Conservation (phyloP, 2,888 invertebrate genomes). For the Melieria picta region DNA sequence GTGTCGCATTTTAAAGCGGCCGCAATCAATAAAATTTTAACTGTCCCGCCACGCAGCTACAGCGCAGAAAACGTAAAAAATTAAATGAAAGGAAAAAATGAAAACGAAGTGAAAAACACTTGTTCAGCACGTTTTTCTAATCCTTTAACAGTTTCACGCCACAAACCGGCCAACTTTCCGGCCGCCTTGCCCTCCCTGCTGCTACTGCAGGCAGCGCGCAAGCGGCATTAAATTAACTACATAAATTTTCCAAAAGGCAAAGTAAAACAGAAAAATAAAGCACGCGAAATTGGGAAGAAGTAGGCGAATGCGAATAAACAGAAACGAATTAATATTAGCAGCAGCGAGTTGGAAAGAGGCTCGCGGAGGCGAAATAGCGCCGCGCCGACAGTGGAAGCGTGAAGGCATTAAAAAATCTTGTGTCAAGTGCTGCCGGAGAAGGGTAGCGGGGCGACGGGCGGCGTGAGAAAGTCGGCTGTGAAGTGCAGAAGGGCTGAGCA, state of each 20-base stretch:
- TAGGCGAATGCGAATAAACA: neutral
- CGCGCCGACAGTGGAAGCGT: neutral
- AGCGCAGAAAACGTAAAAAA: neutral
- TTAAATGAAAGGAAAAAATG: neutral
- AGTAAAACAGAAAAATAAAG: neutral
- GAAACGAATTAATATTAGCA: neutral
- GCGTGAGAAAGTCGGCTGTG: neutral
- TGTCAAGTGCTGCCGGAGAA: neutral
- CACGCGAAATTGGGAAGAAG: neutral
- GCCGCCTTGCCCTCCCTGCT: no score
- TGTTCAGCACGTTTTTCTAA: conserved; percentile 17
- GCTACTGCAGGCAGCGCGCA: neutral
- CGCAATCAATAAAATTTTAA: neutral
- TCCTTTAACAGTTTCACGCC: conserved; percentile 10
- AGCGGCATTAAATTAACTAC: conserved; percentile 28
- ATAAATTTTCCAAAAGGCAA: conserved; percentile 7
- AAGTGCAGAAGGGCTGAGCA: no score
- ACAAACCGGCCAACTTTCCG: neutral
- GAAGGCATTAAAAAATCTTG: neutral
- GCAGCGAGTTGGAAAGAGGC: no score
- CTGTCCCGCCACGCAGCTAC: neutral
- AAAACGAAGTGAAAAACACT: conserved; percentile 16
- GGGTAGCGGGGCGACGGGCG: neutral
- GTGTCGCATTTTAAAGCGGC: neutral
- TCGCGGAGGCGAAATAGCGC: neutral